Evolutionary conservation across 2,113 vertebrate species (phyloP), one percentile per base, ranked within the genome.

Genomic region (Rhegmatorhina hoffmannsi): DNA sequence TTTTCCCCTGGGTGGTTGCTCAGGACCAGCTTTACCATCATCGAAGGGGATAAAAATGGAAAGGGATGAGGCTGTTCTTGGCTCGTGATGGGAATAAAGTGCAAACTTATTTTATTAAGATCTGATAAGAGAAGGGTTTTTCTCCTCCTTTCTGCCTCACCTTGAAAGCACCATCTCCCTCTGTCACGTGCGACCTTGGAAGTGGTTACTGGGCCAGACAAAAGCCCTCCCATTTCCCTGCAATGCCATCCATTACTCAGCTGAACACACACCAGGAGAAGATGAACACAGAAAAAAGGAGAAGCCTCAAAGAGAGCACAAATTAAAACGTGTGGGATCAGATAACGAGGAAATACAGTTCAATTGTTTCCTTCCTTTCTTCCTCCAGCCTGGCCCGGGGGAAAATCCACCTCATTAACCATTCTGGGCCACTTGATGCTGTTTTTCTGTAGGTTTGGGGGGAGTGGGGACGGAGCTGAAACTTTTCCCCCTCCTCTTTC

Each of bases 161-260:
- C 82, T 94, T 94, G 93, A 92, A 77, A 78, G 49, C 40, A 9
- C 36, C 0, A 1, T 40, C 64, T 95, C 47, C 43, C 49, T 52
- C 50, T 43, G 23, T 90, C 68, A 72, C 4, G 1, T 50, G 52
- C 3, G 87, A 97, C 97, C 97, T 97, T 98, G 97, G 95, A 21
- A 82, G 87, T 40, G 46, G 29, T 85, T 94, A 31, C 19, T 76
- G 92, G 69, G 59, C 63, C 1, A 0, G 76, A 60, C 29, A 80
- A 84, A 83, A 81, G 62, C 79, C 31, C 43, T 66, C 67, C 62
- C 28, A 0, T 93, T 92, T 84, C 84, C 87, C 12, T 78, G 77
- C 74, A 69, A 53, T 84, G 70, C 83, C 94, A 77, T 81, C 86
- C 69, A 60, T 92, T 88, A 79, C 77, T 94, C 63, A 75, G 59